Conservation (phyloP, 2,888 invertebrate species). For the Exocentrus adspersus region DNA sequence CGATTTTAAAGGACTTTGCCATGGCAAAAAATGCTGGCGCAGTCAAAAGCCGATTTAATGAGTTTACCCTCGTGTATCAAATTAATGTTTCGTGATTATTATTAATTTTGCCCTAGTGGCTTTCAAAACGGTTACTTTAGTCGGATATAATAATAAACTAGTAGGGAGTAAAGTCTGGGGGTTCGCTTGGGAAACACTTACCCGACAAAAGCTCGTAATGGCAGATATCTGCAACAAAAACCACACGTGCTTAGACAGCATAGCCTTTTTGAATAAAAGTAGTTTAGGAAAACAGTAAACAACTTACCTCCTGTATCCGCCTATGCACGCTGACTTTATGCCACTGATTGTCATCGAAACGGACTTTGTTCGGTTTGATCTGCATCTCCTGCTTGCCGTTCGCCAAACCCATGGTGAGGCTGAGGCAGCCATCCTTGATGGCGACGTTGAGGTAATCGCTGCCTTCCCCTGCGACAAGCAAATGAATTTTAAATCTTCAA, state of each 20-base stretch:
- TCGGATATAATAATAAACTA: too few species aligned
- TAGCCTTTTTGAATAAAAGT: too few species aligned
- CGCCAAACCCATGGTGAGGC: constrained; percentile 89
- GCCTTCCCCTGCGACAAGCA: constrained; percentile 76
- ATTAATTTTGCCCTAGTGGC: neutral
- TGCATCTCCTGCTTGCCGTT: constrained; percentile 90
- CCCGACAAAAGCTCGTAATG: constrained; percentile 87
- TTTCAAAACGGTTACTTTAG: neutral
- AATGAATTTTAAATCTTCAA: neutral
- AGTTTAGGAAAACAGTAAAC: too few species aligned
- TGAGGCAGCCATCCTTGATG: constrained; percentile 88
- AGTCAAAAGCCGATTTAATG: neutral
- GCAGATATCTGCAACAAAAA: constrained; percentile 77
- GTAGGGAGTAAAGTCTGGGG: too few species aligned
- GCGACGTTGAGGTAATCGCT: constrained; percentile 91
- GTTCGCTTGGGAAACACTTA: too few species aligned
- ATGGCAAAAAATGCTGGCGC: neutral
- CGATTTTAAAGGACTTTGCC: constrained; percentile 18
- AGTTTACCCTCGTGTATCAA: neutral
- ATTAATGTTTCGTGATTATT: neutral
- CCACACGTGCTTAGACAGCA: too few species aligned
- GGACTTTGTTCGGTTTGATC: constrained; percentile 86
- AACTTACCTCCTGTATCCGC: constrained; percentile 86
- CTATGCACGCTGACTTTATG: constrained; percentile 91
- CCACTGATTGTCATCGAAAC: constrained; percentile 97